Base-by-base conservation (phyloP, 2,797 vertebrate species). In the Anas acuta region DNA sequence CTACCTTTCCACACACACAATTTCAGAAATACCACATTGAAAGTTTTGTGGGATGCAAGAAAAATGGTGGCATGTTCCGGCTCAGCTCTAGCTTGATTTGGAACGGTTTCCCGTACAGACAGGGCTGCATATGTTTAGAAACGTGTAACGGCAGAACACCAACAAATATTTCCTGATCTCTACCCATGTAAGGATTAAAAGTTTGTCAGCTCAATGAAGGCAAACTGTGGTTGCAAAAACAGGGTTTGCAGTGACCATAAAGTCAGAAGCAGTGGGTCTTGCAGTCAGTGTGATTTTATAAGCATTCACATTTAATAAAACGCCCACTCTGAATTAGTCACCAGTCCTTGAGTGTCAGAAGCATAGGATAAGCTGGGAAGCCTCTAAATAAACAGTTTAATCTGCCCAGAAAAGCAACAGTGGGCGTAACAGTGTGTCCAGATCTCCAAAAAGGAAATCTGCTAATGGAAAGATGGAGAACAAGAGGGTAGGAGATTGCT, bases 381-480 rank as follows among this genome's bases (percentile, higher is more conserved):
- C 30, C 60, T 57, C 56, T 14, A 83, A 82, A 89, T 19, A n/a
- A 78, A 76, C 14, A 73, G 15, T 37, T 79, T n/a, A 22, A 47
- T 77, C 53, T 80, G 51, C 26, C 53, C 30, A 56, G 30, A 89
- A 66, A 6, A 82, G 67, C 57, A 54, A 22, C 3, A 15, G 26
- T 54, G 53, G 22, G 18, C 0, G 0, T 18, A 69, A 69, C 26
- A 49, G 22, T 22, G 37, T 65, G 13, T 13, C 71, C 5, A 0
- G 16, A 37, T 21, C 39, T 85, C 75, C 54, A 45, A 30, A 79
- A 72, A 43, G 8, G 39, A 35, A 17, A 51, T 11, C 23, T 58
- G 33, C 11, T 58, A 11, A 35, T 19, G 33, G 22, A 35, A 74
- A 62, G 56, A 47, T 25, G n/a, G 25, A 80, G n/a, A 76, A 19